Percentiles rank a stretch among this genome's conserved stretches.
Conservation (phyloP, 2,113 vertebrate genomes). For the Centropristis striata region DNA sequence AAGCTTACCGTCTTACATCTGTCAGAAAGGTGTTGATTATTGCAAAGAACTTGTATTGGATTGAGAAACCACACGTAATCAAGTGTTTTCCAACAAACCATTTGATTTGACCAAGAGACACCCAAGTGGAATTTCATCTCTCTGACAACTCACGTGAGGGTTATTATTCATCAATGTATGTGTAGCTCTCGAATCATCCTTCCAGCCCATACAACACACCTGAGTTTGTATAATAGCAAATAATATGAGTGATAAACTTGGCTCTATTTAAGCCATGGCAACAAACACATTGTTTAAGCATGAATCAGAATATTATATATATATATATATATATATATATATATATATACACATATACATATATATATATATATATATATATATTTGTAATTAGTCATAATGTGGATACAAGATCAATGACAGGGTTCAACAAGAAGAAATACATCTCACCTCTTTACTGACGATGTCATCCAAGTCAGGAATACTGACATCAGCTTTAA, state of each 20-base stretch:
- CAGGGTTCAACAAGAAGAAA: not conserved
- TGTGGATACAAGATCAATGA: not conserved
- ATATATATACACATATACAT: too few relatives aligned
- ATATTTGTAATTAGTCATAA: too few relatives aligned
- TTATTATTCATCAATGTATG: conserved; percentile 60
- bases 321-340: too few relatives aligned
- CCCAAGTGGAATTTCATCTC: conserved; percentile 36
- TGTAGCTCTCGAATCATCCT: conserved; percentile 64
- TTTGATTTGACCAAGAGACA: conserved; percentile 44
- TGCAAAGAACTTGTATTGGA: conserved; percentile 6
- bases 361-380: too few relatives aligned
- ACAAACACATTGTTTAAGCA: not conserved
- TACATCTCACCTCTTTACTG: conserved; percentile 90
- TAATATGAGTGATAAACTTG: conserved; percentile 1
- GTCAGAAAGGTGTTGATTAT: not conserved
- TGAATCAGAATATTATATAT: not conserved
- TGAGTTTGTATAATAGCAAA: conserved; percentile 64
- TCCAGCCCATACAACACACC: conserved; percentile 77
- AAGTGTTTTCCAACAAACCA: conserved; percentile 26
- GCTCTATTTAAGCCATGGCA: not conserved
- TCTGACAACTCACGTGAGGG: conserved; percentile 67
- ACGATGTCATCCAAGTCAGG: conserved; percentile 97
- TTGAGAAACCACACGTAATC: not conserved
- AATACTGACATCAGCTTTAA: conserved; percentile 97
- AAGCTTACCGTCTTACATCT: too few relatives aligned